A percentile compares a stretch with the other conserved stretches of the same genome.
Evolutionary conservation across 1,140 invertebrate genomes (phyloP).

Genomic region (Cyphomyrmex costatus): DNA sequence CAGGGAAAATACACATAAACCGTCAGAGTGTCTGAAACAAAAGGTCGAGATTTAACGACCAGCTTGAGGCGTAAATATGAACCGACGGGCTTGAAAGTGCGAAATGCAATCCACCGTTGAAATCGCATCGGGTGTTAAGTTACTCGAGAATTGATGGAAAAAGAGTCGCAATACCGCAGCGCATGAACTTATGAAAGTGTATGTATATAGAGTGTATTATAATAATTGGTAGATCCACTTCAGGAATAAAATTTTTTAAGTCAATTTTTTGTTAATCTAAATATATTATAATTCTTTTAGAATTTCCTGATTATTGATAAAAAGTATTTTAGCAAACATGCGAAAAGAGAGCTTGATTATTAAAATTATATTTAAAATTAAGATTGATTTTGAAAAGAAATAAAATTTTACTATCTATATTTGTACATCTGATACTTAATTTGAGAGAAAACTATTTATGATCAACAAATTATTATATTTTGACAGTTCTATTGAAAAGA

Average conservation of each 20-base stretch:
- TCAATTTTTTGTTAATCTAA: not conserved
- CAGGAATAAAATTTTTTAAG: not conserved
- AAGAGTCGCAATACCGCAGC: slow-evolving; percentile 25
- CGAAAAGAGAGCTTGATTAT: not conserved
- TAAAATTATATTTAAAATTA: not conserved
- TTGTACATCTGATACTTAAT: not conserved
- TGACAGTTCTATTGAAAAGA: not conserved
- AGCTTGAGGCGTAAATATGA: slow-evolving; percentile 31
- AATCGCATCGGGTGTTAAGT: slow-evolving; percentile 47
- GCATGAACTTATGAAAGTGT: not conserved
- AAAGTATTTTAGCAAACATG: not conserved
- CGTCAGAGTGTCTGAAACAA: slow-evolving; percentile 22
- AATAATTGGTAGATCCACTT: not conserved
- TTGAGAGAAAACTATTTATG: not conserved
- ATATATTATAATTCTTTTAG: not conserved
- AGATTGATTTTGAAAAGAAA: not conserved
- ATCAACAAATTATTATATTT: not conserved
- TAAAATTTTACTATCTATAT: not conserved
- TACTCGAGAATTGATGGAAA: slow-evolving; percentile 46
- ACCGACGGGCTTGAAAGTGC: slow-evolving; percentile 39
- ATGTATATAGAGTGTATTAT: not conserved
- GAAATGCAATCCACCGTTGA: slow-evolving; percentile 47
- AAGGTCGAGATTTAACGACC: slow-evolving; percentile 42
- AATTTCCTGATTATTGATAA: not conserved
- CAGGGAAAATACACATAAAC: slow-evolving; percentile 36